Evolutionary conservation across 2,888 invertebrate genomes (phyloP).

Genomic region (Leucophenga maculata): DNA sequence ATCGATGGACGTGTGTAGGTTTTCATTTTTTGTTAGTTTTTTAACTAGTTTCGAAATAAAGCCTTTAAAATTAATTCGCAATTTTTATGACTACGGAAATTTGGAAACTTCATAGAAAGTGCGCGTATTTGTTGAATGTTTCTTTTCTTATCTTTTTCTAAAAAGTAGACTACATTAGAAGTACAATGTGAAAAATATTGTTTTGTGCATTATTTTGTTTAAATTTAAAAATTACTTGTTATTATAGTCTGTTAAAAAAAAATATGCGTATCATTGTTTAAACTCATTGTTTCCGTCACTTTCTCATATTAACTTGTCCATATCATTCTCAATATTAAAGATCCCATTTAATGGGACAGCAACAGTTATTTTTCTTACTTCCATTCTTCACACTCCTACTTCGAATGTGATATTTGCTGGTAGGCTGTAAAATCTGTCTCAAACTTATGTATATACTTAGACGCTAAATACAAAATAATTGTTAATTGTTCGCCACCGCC

Average conservation of each 20-base stretch:
- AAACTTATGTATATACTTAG: neutral
- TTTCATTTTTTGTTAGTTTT: neutral
- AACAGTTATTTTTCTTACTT: too few relatives aligned
- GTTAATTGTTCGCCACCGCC: neutral
- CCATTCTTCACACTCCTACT: neutral
- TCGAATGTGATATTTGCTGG: neutral
- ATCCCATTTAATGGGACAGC: too few relatives aligned
- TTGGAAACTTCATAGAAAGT: constrained; percentile 71
- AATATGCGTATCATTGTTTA: neutral
- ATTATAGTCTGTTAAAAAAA: neutral
- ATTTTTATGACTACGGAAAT: constrained; percentile 37
- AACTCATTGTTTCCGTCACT: neutral
- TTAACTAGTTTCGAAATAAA: neutral
- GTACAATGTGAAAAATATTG: neutral
- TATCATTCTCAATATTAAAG: neutral
- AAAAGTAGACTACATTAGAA: neutral
- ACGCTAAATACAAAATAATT: constrained; percentile 9
- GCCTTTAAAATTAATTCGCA: constrained; percentile 5
- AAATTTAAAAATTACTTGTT: too few relatives aligned
- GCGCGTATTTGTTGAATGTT: constrained; percentile 43
- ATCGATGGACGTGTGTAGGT: neutral
- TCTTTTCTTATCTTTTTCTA: neutral
- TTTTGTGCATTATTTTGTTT: too few relatives aligned
- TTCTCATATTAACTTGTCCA: neutral
- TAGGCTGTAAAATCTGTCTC: constrained; percentile 1